These are phyloP conservation scores for Sussaba pulchella DNA, from an alignment of 2,888 invertebrate species.

Conservation along the genomic window DNA sequence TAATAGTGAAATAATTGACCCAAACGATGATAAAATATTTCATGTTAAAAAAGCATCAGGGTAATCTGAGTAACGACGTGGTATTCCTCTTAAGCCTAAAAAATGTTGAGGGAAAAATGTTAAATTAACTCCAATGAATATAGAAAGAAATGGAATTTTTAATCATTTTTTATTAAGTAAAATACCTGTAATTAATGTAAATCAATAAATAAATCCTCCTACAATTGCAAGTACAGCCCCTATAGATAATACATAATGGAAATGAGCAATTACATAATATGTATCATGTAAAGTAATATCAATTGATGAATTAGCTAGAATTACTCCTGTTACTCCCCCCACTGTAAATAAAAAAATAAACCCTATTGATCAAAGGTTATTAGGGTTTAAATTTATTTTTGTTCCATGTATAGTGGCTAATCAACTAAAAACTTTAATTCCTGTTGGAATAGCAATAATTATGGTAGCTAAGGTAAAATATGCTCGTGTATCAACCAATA, in stretches of 20 bases:
- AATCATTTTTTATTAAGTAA: slow-evolving; percentile 86
- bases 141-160: slow-evolving; percentile 89
- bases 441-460: slow-evolving; percentile 94
- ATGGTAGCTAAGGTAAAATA: slow-evolving; percentile 94
- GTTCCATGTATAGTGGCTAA: slow-evolving; percentile 88
- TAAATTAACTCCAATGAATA: slow-evolving; percentile 92
- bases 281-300: slow-evolving; percentile 92
- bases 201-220: slow-evolving; percentile 90
- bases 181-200: slow-evolving; percentile 88
- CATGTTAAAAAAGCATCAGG: slow-evolving; percentile 88
- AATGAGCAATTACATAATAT: slow-evolving; percentile 94
- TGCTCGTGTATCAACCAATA: slow-evolving; percentile 93
- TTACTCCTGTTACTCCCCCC: slow-evolving; percentile 89
- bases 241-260: slow-evolving; percentile 93
- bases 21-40: slow-evolving; percentile 89
- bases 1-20: slow-evolving; percentile 88
- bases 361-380: slow-evolving; percentile 89
- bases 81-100: slow-evolving; percentile 89
- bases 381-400: slow-evolving; percentile 86
- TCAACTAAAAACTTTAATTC: slow-evolving; percentile 94
- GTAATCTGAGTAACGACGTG: slow-evolving; percentile 91
- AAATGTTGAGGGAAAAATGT: slow-evolving; percentile 93
- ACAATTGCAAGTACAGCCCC: slow-evolving; percentile 93
- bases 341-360: slow-evolving; percentile 92
- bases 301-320: slow-evolving; percentile 91